Evolutionary conservation across 2,797 vertebrate species (phyloP).

Genomic region (Acrossocheilus fasciatus): DNA sequence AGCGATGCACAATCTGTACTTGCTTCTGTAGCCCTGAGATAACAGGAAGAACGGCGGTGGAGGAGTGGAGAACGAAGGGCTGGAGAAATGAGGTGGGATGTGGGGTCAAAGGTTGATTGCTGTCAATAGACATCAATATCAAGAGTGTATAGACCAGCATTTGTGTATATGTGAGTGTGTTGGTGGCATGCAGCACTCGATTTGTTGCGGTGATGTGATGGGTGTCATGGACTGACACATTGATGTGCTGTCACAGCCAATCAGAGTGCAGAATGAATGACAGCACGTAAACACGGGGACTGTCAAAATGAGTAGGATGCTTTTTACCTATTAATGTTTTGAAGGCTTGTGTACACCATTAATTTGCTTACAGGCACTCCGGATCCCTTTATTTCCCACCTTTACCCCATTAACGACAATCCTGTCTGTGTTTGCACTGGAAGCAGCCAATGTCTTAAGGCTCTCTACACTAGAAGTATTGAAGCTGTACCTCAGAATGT

Average conservation of each 20-base stretch:
- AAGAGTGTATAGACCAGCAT: background rate
- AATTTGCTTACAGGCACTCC: background rate
- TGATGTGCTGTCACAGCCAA: constrained; percentile 45
- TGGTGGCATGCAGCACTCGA: background rate
- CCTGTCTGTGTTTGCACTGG: background rate
- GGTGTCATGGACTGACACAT: constrained; percentile 32
- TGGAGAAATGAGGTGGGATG: constrained; percentile 19
- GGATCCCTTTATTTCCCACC: background rate
- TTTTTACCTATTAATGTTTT: background rate
- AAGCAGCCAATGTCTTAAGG: background rate
- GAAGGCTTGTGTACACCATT: background rate
- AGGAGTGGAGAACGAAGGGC: background rate
- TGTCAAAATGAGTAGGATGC: constrained; percentile 4
- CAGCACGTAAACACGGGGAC: constrained; percentile 6
- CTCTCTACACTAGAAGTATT: background rate
- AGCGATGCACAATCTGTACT: constrained; percentile 2
- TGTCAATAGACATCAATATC: constrained; percentile 49
- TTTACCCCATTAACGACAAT: background rate
- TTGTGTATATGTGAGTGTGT: constrained; percentile 35
- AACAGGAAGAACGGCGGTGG: background rate
- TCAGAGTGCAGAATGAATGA: constrained; percentile 40
- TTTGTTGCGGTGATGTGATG: constrained; percentile 40
- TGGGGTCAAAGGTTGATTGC: constrained; percentile 53
- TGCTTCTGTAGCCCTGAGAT: constrained; percentile 18
- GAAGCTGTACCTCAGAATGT: background rate